Evolutionary conservation across 2,113 vertebrate genomes (phyloP).

Genomic region (Prunella himalayana): DNA sequence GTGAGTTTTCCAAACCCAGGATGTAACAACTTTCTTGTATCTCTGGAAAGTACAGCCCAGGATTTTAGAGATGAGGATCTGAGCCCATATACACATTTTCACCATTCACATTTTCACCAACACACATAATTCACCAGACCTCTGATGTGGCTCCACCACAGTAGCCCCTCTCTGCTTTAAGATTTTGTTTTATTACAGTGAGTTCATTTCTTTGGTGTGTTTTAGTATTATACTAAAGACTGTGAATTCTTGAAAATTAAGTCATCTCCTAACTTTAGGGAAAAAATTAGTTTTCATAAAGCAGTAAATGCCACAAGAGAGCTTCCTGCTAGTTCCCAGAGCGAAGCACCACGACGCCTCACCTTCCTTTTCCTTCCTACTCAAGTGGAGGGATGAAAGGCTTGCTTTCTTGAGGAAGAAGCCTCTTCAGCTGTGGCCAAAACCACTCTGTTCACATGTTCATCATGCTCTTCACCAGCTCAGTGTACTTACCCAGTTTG

Average conservation of each 20-base stretch:
- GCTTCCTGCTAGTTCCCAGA: not conserved
- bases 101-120: not conserved
- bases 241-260: not conserved
- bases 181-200: not conserved
- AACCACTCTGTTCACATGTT: conserved; percentile 10
- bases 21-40: not conserved
- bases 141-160: not conserved
- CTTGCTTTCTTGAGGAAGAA: conserved; percentile 14
- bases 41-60: not conserved
- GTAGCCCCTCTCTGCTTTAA: not conserved
- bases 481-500: not conserved
- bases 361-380: not conserved
- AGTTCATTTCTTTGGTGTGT: not conserved
- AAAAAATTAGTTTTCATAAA: not conserved
- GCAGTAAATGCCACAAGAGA: not conserved
- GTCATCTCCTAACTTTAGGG: not conserved
- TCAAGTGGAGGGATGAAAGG: not conserved
- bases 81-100: not conserved
- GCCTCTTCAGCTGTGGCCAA: not conserved
- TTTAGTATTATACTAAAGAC: not conserved
- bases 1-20: not conserved
- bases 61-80: not conserved
- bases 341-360: accelerated
- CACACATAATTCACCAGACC: not conserved
- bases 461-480: not conserved